These are phyloP conservation scores for Pterobdella sp. DNA, from an alignment of 2,888 invertebrate genomes.

Conservation along the genomic window DNA sequence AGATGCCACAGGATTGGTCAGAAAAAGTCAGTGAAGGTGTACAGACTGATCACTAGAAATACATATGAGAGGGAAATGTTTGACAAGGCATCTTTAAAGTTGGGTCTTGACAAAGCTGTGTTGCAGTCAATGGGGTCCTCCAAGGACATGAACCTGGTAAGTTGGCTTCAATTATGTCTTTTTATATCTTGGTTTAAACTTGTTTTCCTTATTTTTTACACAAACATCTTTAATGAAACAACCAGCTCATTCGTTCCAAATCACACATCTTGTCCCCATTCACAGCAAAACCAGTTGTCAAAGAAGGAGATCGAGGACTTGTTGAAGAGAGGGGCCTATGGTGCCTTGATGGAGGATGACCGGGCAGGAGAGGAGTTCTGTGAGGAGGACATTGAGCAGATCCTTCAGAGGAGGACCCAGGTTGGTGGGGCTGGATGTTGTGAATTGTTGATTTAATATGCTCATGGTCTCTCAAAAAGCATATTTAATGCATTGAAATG, in stretches of 20 bases:
- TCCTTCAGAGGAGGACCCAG: conserved; percentile 86
- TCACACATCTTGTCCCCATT: not conserved
- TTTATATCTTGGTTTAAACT: not conserved
- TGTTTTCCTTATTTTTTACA: not conserved
- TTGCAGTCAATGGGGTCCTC: conserved; percentile 56
- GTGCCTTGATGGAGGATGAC: conserved; percentile 98
- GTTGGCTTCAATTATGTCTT: conserved; percentile 7
- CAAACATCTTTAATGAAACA: not conserved
- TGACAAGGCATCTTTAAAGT: conserved; percentile 92
- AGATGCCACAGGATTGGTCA: conserved; percentile 97
- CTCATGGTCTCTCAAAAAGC: too few species aligned
- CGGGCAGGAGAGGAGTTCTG: conserved; percentile 97
- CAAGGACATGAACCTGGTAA: conserved; percentile 33
- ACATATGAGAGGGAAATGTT: conserved; percentile 99
- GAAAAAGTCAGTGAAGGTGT: conserved; percentile 96
- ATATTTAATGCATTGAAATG: too few species aligned
- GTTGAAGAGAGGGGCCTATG: conserved; percentile 79
- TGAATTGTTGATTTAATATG: not conserved
- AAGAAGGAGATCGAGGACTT: conserved; percentile 97
- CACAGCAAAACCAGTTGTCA: conserved; percentile 57
- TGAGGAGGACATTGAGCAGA: conserved; percentile 99
- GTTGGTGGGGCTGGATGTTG: not conserved
- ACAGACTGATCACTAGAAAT: conserved; percentile 88
- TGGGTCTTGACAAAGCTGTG: conserved; percentile 95
- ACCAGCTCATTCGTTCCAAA: not conserved